These are phyloP conservation scores for Parotocinclus haroldoi DNA, from an alignment of 2,797 vertebrate species.

Conservation along the genomic window DNA sequence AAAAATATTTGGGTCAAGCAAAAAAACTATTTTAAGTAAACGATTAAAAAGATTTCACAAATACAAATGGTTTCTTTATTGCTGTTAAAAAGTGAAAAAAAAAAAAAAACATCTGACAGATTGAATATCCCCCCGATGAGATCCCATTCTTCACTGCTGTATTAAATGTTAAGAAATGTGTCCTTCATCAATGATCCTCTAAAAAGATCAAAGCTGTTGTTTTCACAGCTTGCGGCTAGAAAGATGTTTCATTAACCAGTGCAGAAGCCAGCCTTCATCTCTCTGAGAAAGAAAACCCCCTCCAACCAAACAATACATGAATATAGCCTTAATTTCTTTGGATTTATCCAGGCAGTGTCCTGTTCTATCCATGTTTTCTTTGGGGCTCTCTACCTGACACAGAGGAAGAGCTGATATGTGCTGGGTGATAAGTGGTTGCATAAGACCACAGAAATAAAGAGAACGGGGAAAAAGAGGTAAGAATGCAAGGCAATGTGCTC, in stretches of 20 bases:
- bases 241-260: slow-evolving; percentile 42
- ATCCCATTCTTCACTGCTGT: slow-evolving; percentile 5
- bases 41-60: no score
- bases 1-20: neutral
- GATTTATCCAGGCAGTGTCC: slow-evolving; percentile 32
- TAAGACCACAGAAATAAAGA: slow-evolving; percentile 36
- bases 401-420: slow-evolving; percentile 41
- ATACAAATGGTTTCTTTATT: neutral
- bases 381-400: slow-evolving; percentile 40
- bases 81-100: slow-evolving; percentile 7
- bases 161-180: slow-evolving; percentile 31
- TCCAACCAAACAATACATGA: slow-evolving; percentile 37
- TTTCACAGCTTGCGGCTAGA: slow-evolving; percentile 46
- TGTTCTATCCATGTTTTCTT: slow-evolving; percentile 34
- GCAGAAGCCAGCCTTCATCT: slow-evolving; percentile 21
- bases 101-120: slow-evolving; percentile 3
- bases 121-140: slow-evolving; percentile 7
- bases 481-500: slow-evolving; percentile 40
- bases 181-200: slow-evolving; percentile 33
- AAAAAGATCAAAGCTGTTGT: slow-evolving; percentile 56
- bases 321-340: slow-evolving; percentile 44
- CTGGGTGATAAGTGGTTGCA: slow-evolving; percentile 45
- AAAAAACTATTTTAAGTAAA: neutral
- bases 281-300: slow-evolving; percentile 28
- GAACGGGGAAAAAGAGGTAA: slow-evolving; percentile 20